Evolutionary conservation across 2,797 vertebrate genomes (phyloP), one percentile per base, ranked within the genome.

Genomic region (Galagoides demidoff): DNA sequence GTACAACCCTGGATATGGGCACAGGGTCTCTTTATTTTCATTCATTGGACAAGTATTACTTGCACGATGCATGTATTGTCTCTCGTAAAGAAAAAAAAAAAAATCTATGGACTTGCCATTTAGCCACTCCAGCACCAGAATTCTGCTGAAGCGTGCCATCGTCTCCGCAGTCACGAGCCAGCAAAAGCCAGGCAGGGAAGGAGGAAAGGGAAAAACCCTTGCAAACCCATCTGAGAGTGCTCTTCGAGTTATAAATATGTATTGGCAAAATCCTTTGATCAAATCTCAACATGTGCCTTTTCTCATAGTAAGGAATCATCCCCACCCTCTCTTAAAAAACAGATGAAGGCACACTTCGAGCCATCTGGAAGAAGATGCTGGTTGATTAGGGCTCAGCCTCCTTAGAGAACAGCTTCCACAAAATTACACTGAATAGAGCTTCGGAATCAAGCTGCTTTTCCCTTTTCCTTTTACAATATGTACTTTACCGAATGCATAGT

Each of bases 301-400:
- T 94, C 94, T 98, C 37, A 61, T 70, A 97, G 96, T 84, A 95
- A 97, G 95, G 87, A 97, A 94, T 95, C 92, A 96, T 95, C 74
- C n/a, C 94, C 94, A 95, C 90, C 95, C 49, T 97, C 57, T 95
- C 85, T 97, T 96, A 97, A 97, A 98, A 97, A 17, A 0, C 79
- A 96, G 96, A 97, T 96, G 96, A 90, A 98, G 97, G 84, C 97
- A 89, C 96, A 96, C 96, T 98, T 95, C 95, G 12, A 96, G 94
- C 96, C 98, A 98, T 98, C 98, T 98, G 98, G 98, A 97, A 98
- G 97, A 98, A 92, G 97, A 96, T 73, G 82, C 86, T 85, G 94
- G 98, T 97, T 98, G 98, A 98, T 98, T 98, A 96, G 98, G 97
- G 97, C 97, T 98, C 97, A 98, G 88, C 97, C 96, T 98, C 89